Evolutionary conservation across 2,797 vertebrate genomes (phyloP).

Genomic region (Dryobates pubescens): DNA sequence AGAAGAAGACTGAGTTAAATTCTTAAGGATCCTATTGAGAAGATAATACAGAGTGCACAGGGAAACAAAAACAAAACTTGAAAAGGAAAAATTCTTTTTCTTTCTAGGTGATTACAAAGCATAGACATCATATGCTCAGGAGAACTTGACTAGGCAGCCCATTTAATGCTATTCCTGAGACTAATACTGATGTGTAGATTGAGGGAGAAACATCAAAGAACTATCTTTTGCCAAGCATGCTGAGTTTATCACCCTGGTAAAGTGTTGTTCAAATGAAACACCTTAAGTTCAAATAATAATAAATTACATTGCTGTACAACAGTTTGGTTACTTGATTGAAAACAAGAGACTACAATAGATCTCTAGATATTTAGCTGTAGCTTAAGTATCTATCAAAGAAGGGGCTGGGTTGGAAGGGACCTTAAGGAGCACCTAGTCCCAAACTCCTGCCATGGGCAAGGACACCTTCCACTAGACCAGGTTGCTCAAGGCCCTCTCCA

Average conservation of each 20-base stretch:
- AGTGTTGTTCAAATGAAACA: neutral
- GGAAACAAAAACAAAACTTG: neutral
- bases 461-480: no score
- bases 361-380: neutral
- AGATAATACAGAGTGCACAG: neutral
- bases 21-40: neutral
- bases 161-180: neutral
- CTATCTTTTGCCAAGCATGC: neutral
- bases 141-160: neutral
- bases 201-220: neutral
- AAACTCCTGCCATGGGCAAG: no score
- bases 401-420: no score
- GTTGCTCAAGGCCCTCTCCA: no score
- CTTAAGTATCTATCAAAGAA: neutral
- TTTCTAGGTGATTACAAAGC: neutral
- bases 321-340: neutral
- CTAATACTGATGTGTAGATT: neutral
- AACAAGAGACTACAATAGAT: neutral
- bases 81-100: neutral
- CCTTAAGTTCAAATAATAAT: neutral
- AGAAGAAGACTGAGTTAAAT: neutral
- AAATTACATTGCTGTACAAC: neutral
- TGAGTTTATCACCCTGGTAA: neutral
- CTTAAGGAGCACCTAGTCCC: no score
- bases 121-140: neutral